Evolutionary conservation across 35 echinoderm and acorn worm genomes (phyloP), one percentile per base, ranked within the genome.

Genomic region (Apostichopus parvimensis): DNA sequence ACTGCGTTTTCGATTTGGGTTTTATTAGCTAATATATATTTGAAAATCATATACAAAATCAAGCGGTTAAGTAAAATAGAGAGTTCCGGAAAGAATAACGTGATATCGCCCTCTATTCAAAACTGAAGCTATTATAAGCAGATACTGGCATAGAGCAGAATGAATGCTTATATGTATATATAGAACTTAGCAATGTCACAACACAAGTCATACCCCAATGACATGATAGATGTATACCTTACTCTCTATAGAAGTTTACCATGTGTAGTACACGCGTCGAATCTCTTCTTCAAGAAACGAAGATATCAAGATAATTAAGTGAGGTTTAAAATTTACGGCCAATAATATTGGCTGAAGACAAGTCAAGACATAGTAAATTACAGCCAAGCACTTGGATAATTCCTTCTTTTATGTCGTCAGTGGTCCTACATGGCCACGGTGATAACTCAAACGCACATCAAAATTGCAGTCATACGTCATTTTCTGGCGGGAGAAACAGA

Each of bases 301-400:
- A 22, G 15, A 7, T 75, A 20, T 8, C 17, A 6, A 18, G 71
- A 84, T 84, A 84, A 84, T 84, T 84, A 84, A 84, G 81, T 58
- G 56, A 58, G 81, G 54, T 59, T 84, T 84, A 84, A 84, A 84
- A 84, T 84, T 84, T 84, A 84, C 57, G 81, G 81, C 17, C 81
- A 84, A 56, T 84, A 84, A 84, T 84, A 59, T 84, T 84, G 81
- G 81, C 81, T 59, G 57, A 15, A 84, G 81, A 58, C 81, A 84
- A 68, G 81, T 84, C 81, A 84, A 25, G 81, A 59, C 56, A 61
- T 84, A 59, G 81, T 84, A 84, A 84, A 84, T 84, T 84, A 84
- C 57, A 23, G 8, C 17, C 15, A 84, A 84, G 57, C 81, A 84
- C 81, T 75, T 22, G 71, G 81, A 56, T 59, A 84, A 84, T 84